A percentile compares a stretch with the other conserved stretches of the same genome.
Conservation (phyloP, 2,888 invertebrate genomes). For the Mesoligia furuncula region DNA sequence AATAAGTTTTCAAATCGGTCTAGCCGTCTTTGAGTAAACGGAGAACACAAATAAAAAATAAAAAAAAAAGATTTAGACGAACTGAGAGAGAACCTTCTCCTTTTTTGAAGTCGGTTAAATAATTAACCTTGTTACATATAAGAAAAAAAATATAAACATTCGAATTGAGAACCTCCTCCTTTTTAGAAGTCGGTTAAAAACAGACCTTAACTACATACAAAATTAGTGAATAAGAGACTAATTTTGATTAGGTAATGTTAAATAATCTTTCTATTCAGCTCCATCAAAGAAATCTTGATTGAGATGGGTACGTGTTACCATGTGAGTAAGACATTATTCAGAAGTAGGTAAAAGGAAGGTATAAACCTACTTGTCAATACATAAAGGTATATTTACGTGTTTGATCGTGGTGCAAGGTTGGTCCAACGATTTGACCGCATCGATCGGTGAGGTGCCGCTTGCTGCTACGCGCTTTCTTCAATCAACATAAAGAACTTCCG, state of each 20-base stretch:
- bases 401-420: constrained; percentile 76
- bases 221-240: constrained; percentile 22
- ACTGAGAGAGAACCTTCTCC: too few species aligned
- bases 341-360: constrained; percentile 2
- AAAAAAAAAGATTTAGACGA: too few species aligned
- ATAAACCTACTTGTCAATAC: constrained; percentile 7
- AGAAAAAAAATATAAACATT: too few species aligned
- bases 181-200: not conserved
- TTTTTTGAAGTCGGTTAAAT: not conserved
- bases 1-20: too few species aligned
- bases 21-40: too few species aligned
- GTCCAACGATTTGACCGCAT: constrained; percentile 78
- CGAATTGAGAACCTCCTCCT: too few species aligned
- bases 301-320: constrained; percentile 28
- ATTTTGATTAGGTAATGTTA: constrained; percentile 29
- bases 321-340: constrained; percentile 22
- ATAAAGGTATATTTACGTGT: constrained; percentile 34
- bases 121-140: too few species aligned
- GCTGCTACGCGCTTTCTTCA: constrained; percentile 71
- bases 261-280: constrained; percentile 27
- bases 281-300: constrained; percentile 51
- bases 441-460: constrained; percentile 77
- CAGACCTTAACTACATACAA: not conserved
- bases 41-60: too few species aligned
- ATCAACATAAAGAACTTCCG: constrained; percentile 56